Conservation (phyloP, 2,888 invertebrate species). For the Ctenicera cuprea region DNA sequence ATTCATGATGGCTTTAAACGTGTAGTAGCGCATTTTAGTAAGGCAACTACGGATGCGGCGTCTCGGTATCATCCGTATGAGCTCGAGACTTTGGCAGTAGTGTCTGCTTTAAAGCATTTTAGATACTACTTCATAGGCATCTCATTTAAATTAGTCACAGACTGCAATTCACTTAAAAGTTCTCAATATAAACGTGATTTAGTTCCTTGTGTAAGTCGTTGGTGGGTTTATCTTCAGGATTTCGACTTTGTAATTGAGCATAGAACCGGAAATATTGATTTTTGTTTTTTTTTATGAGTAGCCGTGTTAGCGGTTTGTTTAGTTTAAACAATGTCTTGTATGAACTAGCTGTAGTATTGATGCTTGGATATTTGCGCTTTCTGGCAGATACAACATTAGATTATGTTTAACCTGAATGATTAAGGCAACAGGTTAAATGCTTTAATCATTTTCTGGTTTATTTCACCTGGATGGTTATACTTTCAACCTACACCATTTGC, state of each 20-base stretch:
- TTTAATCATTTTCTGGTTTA: too few relatives aligned
- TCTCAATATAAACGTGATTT: not conserved
- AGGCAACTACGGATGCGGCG: too few relatives aligned
- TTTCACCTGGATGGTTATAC: too few relatives aligned
- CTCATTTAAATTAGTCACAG: too few relatives aligned
- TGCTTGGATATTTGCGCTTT: slow-evolving; percentile 1
- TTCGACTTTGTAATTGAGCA: not conserved
- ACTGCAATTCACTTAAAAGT: not conserved
- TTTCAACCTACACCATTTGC: too few relatives aligned
- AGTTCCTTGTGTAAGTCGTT: slow-evolving; percentile 2
- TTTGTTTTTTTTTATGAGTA: not conserved
- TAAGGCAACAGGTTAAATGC: not conserved
- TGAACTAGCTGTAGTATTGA: not conserved
- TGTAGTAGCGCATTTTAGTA: too few relatives aligned
- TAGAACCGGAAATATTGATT: not conserved
- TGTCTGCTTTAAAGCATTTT: not conserved
- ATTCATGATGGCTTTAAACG: too few relatives aligned
- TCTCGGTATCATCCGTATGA: not conserved
- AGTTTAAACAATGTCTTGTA: not conserved
- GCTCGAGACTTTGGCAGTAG: not conserved
- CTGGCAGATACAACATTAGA: not conserved
- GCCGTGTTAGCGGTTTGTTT: not conserved
- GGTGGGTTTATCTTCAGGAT: not conserved
- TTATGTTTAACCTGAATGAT: not conserved
- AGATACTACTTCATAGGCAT: not conserved